Evolutionary conservation across 2,797 vertebrate genomes (phyloP), one percentile per base, ranked within the genome.

Genomic region (Myiothlypis chrysogaster): DNA sequence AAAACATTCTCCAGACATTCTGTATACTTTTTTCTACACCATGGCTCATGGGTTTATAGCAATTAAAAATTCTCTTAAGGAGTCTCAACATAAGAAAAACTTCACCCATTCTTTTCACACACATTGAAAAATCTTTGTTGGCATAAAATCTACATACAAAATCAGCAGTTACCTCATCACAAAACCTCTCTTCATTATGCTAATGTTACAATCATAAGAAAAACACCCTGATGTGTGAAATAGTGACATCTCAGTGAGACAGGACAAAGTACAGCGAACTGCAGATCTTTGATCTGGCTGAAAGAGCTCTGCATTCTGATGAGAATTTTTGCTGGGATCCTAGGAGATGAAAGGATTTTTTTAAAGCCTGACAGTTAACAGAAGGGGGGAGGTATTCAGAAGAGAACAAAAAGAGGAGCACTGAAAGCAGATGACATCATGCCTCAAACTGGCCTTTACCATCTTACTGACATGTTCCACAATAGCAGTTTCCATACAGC

Each of bases 231-330:
- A 87, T 20, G 8, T 66, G 70, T 95, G 92, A 95, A 95, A 90
- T 78, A 86, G 41, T 66, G 92, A 91, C 73, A 96, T 83, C 82
- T 95, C 86, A 89, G 46, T 46, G 61, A 61, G 90, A 92, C 34
- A 81, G 81, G 87, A 92, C 83, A 91, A 95, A 94, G 53, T 68
- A 93, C 83, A 63, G 64, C 34, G 24, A 93, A 95, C 53, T 56
- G 46, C 93, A 72, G 82, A 79, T 76, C 77, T 96, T 83, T 96
- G 94, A 97, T 85, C 49, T 91, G 68, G 60, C 35, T 93, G 57
- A 75, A 93, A 97, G 87, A 59, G 47, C 66, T 95, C 87, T 85
- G 90, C 92, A 97, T 94, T 95, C 92, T 87, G 92, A 93, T 75
- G 59, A 83, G 91, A 84, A 89, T 91, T 93, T 95, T 91, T 92